Base-by-base conservation (phyloP, 1,140 invertebrate species). In the Drosophila bocki region DNA sequence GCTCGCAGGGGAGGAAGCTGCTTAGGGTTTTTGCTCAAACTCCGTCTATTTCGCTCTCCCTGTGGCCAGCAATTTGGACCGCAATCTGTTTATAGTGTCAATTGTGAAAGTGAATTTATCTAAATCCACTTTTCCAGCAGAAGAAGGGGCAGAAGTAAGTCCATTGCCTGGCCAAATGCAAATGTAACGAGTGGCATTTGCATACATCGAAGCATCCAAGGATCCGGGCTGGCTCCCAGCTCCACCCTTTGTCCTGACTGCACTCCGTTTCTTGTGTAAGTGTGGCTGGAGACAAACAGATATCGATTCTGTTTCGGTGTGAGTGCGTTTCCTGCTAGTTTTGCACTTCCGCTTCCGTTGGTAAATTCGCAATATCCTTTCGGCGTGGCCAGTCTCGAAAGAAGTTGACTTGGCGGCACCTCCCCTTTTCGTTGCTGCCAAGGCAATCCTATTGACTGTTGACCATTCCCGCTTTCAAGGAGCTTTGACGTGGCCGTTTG, bases 21-120 rank as follows among this genome's bases (percentile, higher is more conserved):
- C 53, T 35, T 44, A 1, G 11, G 42, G 19, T 61, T 70, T 63
- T 79, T 53, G 41, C 56, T 62, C 26, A 41, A 63, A 65, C 63
- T 37, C 8, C 45, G 29, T 37, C 56, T 65, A 75, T 69, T 62
- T 17, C 54, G 67, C 69, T 68, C 75, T 64, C 58, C 32, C 67
- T 72, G 70, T 72, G 70, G 70, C 37, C 70, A 63, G 77, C 60
- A 78, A 75, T 83, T 87, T 61, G 64, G 77, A 84, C 83, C 83
- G 51, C 83, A 86, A 88, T 87, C 80, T 88, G 84, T 88, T 87
- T 88, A 80, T 82, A 75, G 80, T 87, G 83, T 88, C 83, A 88
- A 88, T 88, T 88, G 84, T 69, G 67, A 83, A 84, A 87, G 84
- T 87, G 80, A 87, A 87, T 83, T 83, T 83, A 83, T 70, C 70